Base-by-base conservation (phyloP, 2,888 invertebrate species). In the Dioctria rufipes region DNA sequence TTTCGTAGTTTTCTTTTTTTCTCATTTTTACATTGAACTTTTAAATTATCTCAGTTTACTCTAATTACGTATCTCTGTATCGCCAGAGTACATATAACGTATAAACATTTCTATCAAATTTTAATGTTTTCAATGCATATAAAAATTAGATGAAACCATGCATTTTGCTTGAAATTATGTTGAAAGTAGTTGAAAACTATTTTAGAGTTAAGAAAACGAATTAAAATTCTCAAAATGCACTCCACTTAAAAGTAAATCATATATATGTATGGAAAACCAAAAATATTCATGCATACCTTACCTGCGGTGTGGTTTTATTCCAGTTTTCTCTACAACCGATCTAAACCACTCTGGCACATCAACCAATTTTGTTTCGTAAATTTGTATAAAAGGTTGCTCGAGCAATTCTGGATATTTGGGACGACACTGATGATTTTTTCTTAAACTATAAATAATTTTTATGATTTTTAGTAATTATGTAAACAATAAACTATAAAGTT, bases 401-500 rank as follows among this genome's bases (percentile, higher is more conserved):
- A 98, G 91, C 11, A 98, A 92, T 88, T 95, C 95, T 84, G 93
- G 95, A 91, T 98, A 98, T 90, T 98, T 98, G 83, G 98, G 98
- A 85, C 98, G 93, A 86, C 95, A 93, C 88, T 94, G 93, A 89
- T 96, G 96, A 91, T 98, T 96, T 91, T 98, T 98, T 85, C 95
- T 96, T 88, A 98, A 92, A 91, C 97, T 96, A 90, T 49, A 58
- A 66, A 43, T 2, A 49, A 46, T 11, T 39, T 66, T 66, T 25
- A 6, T n/a, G 61, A 58, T 42, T 51, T 39, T 54, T 13, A 39
- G 37, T 54, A 25, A 66, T 49, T 73, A 37, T 63, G 25, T 51
- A n/a, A 39, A 61, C 11, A 75, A 46, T 5, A 43, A 60, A 49
- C 25, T 25, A 25, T 25, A 25, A 25, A 25, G 25, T 25, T 25